These are phyloP conservation scores for Himalopsyche anomala DNA, from an alignment of 2,888 invertebrate genomes.

Conservation along the genomic window DNA sequence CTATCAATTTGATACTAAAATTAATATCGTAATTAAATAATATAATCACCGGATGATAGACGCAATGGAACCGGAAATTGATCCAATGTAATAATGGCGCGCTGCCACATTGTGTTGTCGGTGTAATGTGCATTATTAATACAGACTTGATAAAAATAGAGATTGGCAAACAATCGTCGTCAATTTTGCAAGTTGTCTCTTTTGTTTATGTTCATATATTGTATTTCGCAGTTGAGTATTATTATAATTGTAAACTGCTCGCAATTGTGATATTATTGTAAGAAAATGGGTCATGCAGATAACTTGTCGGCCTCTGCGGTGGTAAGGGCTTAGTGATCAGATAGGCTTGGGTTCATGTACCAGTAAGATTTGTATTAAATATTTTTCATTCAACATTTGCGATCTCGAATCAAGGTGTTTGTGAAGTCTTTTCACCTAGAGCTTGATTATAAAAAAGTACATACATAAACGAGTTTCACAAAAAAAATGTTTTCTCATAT, in stretches of 20 bases:
- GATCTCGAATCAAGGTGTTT: no score
- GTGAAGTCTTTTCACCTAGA: no score
- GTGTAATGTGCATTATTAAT: slow-evolving; percentile 4
- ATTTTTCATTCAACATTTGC: no score
- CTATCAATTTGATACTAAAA: neutral
- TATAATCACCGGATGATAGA: slow-evolving; percentile 14
- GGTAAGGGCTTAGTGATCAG: no score
- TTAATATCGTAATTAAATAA: neutral
- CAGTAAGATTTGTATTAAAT: no score
- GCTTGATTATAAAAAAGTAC: no score
- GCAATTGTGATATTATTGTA: neutral
- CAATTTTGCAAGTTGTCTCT: slow-evolving; percentile 17
- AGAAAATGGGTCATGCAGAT: neutral
- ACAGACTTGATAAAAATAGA: neutral
- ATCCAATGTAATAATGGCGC: neutral
- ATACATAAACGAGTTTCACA: no score
- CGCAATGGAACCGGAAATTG: slow-evolving; percentile 6
- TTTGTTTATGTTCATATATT: neutral
- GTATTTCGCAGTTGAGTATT: neutral
- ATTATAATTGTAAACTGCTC: neutral
- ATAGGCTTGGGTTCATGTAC: no score
- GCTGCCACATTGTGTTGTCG: slow-evolving; percentile 1
- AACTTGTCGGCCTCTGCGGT: neutral
- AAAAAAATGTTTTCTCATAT: no score
- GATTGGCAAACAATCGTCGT: neutral